These are phyloP conservation scores for Dermochelys coriacea DNA, from an alignment of 2,797 vertebrate genomes.

Conservation along the genomic window DNA sequence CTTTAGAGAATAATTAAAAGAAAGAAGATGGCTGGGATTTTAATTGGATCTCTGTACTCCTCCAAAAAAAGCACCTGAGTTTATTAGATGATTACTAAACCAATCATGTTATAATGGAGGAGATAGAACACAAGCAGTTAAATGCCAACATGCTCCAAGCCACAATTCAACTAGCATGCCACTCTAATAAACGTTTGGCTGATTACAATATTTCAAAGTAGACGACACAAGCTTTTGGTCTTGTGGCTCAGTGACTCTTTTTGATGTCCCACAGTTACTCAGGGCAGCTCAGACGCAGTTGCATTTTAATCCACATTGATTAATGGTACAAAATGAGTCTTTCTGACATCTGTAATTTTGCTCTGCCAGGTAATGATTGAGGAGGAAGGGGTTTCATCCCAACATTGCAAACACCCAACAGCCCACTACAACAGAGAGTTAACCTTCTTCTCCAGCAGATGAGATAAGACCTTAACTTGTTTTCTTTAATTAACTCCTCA, in stretches of 20 bases:
- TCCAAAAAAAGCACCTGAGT: neutral
- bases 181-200: conserved; percentile 1
- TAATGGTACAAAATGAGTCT: conserved; percentile 70
- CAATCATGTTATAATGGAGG: neutral
- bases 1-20: neutral
- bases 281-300: conserved; percentile 39
- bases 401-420: conserved; percentile 6
- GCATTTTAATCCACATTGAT: conserved; percentile 71
- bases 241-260: conserved; percentile 39
- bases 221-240: neutral
- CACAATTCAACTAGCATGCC: neutral
- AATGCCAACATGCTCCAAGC: neutral
- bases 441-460: conserved; percentile 45
- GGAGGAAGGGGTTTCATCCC: conserved; percentile 57
- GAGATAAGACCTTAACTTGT: conserved; percentile 53
- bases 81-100: neutral
- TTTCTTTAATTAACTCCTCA: conserved; percentile 77
- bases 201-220: conserved; percentile 44
- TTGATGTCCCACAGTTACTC: conserved; percentile 57
- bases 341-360: conserved; percentile 54
- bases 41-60: neutral
- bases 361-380: conserved; percentile 43
- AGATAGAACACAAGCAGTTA: conserved; percentile 26
- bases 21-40: conserved; percentile 28
- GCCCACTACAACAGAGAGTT: conserved; percentile 10